phyloP scores from a whole-genome alignment of 2,113 vertebrate species.

The Coryphaenoides rupestris region DNA sequence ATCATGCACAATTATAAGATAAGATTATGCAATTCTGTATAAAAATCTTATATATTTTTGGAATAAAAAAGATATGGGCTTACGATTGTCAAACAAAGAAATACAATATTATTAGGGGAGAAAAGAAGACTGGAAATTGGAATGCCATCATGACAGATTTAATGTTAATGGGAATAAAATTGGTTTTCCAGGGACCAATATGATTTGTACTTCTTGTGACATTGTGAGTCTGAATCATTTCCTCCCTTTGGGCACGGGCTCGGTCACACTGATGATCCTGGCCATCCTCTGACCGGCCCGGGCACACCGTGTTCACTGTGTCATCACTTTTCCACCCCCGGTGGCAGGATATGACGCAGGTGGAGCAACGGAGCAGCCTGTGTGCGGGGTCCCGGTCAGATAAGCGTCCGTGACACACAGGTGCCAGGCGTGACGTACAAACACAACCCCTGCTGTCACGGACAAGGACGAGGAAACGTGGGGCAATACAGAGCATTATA shows the following conservation, averaged over 20 bases:
- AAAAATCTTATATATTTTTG: too few species aligned
- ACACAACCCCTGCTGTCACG: neutral
- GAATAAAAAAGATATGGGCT: too few species aligned
- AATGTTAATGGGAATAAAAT: constrained; percentile 16
- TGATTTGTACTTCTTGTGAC: too few species aligned
- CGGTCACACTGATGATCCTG: too few species aligned
- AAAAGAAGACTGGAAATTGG: neutral
- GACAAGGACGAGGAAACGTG: too few species aligned
- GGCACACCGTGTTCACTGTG: constrained; percentile 44
- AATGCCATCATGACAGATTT: neutral
- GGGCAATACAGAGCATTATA: too few species aligned
- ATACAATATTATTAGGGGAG: neutral
- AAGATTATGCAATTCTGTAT: too few species aligned
- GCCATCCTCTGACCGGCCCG: constrained; percentile 49
- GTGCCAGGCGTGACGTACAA: neutral
- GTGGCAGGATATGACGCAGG: constrained; percentile 61
- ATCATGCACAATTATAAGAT: neutral
- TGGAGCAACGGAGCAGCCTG: constrained; percentile 30
- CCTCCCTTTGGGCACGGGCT: constrained; percentile 31
- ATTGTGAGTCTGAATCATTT: constrained; percentile 36
- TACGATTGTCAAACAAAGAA: neutral
- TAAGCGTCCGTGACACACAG: constrained; percentile 30
- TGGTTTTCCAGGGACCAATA: too few species aligned
- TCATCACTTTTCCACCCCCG: constrained; percentile 58
- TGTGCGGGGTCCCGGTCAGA: constrained; percentile 19